A percentile compares a stretch with the other conserved stretches of the same genome.
These are phyloP conservation scores for silkworm (Bombyx mori) DNA, from an alignment of 1,140 invertebrate genomes.

Conservation along the genomic window ASM3026992v2 NC_085121.1:6395001-6395500, in stretches of 20 bases:
- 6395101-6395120: slow-evolving; percentile 74
- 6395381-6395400: slow-evolving; percentile 87
- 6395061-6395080: too few species aligned
- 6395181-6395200: slow-evolving; percentile 80
- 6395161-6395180: slow-evolving; percentile 80
- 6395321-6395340: slow-evolving; percentile 87
- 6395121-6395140: slow-evolving; percentile 73
- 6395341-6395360: slow-evolving; percentile 76
- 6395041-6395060: too few species aligned
- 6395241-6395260: slow-evolving; percentile 84
- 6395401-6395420: slow-evolving; percentile 77
- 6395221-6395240: slow-evolving; percentile 92
- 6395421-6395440: slow-evolving; percentile 20
- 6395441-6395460: too few species aligned
- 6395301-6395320: slow-evolving; percentile 80
- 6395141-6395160: slow-evolving; percentile 78
- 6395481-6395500: too few species aligned
- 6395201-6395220: slow-evolving; percentile 84
- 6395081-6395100: too few species aligned
- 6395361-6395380: slow-evolving; percentile 81
- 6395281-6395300: slow-evolving; percentile 93
- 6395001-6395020: too few species aligned
- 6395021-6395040: too few species aligned
- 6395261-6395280: slow-evolving; percentile 87
- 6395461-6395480: too few species aligned